Evolutionary conservation across 2,797 vertebrate genomes (phyloP), one percentile per base, ranked within the genome.

Genomic region (Hapalemur alaotrensis): DNA sequence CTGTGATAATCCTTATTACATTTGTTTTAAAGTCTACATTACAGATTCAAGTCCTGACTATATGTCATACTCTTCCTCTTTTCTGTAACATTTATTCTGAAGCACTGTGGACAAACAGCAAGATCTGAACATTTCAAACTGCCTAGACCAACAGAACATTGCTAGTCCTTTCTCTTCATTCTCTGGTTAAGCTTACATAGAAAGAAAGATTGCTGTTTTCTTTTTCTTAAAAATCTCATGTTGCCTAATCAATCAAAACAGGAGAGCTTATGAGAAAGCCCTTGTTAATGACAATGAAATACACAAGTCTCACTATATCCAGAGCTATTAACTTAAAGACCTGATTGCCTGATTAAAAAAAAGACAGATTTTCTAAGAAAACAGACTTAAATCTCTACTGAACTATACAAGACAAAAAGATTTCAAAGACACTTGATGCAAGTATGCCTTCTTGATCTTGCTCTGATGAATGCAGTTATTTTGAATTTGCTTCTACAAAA

Each of bases 291-390:
- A 81, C 41, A 84, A 48, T 3, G 25, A 69, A 79, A 93, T 32
- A 91, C 28, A 83, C 8, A 59, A n/a, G 13, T 67, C 38, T 91
- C 75, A 82, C 35, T 78, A 32, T 48, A 79, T 82, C 28, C 73
- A 84, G 18, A 94, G 73, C 41, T 67, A 72, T 48, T 93, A 93
- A 82, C 22, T 11, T 65, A 84, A 95, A 97, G 82, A 81, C 35
- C 17, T 90, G 22, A 15, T 94, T 95, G 17, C 63, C 63, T 65
- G 63, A n/a, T 35, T 35, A 57, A 89, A 82, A 88, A 88, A 95
- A 72, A 93, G 52, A 70, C 9, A 79, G 43, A 57, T n/a, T 6
- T 20, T 75, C 25, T 25, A 67, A 35, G 25, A 96, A 94, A 94
- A 97, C 23, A 93, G 63, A 84, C 6, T 48, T 87, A 90, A 88